Evolutionary conservation across 1,140 invertebrate genomes (phyloP).

Genomic region (Caenorhabditis elegans): DNA sequence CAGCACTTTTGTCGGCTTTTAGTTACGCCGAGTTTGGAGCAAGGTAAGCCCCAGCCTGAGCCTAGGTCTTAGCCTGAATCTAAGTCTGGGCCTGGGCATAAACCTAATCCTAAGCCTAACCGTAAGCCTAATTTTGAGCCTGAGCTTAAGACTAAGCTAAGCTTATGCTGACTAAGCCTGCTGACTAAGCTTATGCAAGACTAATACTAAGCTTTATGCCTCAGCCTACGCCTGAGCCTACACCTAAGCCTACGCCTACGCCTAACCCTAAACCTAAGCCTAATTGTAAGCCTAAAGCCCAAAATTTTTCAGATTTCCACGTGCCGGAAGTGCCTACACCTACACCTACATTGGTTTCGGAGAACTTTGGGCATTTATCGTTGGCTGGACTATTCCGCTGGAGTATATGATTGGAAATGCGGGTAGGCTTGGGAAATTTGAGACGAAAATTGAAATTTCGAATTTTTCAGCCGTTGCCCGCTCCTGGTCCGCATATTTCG

Average conservation of each 20-base stretch:
- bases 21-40: slow-evolving; percentile 91
- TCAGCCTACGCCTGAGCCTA: no score
- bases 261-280: no score
- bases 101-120: no score
- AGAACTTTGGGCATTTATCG: slow-evolving; percentile 89
- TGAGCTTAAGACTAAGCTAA: no score
- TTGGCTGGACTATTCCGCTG: slow-evolving; percentile 77
- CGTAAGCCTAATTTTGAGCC: no score
- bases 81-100: no score
- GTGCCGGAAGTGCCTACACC: slow-evolving; percentile 83
- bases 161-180: no score
- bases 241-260: no score
- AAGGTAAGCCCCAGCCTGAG: slow-evolving; percentile 19
- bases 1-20: slow-evolving; percentile 78
- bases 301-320: slow-evolving; percentile 76
- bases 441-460: no score
- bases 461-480: slow-evolving; percentile 76
- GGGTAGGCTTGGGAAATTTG: neutral
- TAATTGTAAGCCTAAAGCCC: no score
- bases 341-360: slow-evolving; percentile 76
- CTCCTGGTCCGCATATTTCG: slow-evolving; percentile 88
- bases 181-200: no score
- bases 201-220: no score
- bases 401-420: slow-evolving; percentile 75
- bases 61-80: slow-evolving; percentile 69